Percentiles rank a stretch among this genome's conserved stretches.
These are phyloP conservation scores for Ptychobarbus kaznakovi DNA, from an alignment of 2,797 vertebrate species.

Conservation along the genomic window DNA sequence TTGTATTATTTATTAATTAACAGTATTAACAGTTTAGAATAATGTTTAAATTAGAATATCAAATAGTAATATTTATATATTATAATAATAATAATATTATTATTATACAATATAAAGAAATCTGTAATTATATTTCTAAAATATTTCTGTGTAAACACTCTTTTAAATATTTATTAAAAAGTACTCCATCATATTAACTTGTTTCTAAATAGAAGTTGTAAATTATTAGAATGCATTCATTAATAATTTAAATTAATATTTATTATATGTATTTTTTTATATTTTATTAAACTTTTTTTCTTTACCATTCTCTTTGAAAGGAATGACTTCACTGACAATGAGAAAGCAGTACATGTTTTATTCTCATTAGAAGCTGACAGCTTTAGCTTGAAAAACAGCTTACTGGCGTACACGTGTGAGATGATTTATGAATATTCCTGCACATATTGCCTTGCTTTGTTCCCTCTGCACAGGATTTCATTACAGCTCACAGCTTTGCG, in stretches of 20 bases:
- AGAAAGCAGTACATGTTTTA: conserved; percentile 2
- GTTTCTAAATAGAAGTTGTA: too few relatives aligned
- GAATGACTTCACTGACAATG: neutral
- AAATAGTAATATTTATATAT: neutral
- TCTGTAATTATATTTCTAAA: neutral
- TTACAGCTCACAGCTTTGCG: conserved; percentile 33
- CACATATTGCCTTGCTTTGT: conserved; percentile 30
- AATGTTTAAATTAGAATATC: too few relatives aligned
- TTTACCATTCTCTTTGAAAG: neutral
- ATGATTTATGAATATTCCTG: conserved; percentile 42
- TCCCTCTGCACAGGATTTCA: conserved; percentile 5
- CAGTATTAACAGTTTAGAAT: neutral
- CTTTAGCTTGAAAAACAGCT: conserved; percentile 21
- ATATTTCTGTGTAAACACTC: neutral
- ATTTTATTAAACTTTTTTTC: neutral
- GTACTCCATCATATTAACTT: neutral
- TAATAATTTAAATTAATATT: neutral
- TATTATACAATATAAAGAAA: neutral
- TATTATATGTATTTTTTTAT: neutral
- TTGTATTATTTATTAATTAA: neutral
- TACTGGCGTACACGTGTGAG: neutral
- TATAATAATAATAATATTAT: neutral
- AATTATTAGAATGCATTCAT: too few relatives aligned
- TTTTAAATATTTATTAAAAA: neutral
- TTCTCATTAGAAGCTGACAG: conserved; percentile 17